Evolutionary conservation across 2,113 vertebrate genomes (phyloP).

Genomic region (Rhinoderma darwinii): DNA sequence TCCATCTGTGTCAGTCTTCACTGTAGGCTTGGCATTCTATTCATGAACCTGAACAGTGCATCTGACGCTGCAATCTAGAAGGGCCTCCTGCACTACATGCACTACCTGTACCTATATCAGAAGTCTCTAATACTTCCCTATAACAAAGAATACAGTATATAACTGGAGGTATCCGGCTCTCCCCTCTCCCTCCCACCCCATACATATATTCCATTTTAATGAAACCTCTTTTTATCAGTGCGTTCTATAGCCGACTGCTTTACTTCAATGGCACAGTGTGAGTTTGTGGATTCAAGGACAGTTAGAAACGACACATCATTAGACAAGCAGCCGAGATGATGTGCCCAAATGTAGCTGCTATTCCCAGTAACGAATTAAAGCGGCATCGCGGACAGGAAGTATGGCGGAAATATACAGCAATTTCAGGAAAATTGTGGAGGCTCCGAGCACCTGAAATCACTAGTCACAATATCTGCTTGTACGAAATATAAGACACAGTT

Average conservation of each 20-base stretch:
- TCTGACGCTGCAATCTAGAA: too few species aligned
- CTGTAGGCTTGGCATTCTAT: not conserved
- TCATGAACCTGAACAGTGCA: not conserved
- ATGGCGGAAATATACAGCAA: not conserved
- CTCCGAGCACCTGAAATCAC: not conserved
- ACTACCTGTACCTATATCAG: too few species aligned
- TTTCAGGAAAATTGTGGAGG: not conserved
- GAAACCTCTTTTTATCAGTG: constrained; percentile 7
- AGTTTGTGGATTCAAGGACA: constrained; percentile 27
- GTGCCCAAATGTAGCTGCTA: not conserved
- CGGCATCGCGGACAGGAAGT: not conserved
- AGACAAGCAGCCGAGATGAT: constrained; percentile 9
- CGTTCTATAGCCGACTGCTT: not conserved
- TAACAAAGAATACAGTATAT: not conserved
- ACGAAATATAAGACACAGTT: not conserved
- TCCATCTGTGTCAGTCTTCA: not conserved
- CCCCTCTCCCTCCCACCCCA: not conserved
- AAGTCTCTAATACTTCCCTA: too few species aligned
- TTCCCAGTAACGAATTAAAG: constrained; percentile 5
- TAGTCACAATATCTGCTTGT: not conserved
- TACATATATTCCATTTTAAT: constrained; percentile 23
- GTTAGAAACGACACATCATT: constrained; percentile 28
- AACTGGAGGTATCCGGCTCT: not conserved
- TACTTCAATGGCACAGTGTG: constrained; percentile 30
- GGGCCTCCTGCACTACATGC: not conserved